Percentiles rank a stretch among this genome's conserved stretches.
phyloP scores from a whole-genome alignment of 2,888 invertebrate species.

The Euproctis similis region DNA sequence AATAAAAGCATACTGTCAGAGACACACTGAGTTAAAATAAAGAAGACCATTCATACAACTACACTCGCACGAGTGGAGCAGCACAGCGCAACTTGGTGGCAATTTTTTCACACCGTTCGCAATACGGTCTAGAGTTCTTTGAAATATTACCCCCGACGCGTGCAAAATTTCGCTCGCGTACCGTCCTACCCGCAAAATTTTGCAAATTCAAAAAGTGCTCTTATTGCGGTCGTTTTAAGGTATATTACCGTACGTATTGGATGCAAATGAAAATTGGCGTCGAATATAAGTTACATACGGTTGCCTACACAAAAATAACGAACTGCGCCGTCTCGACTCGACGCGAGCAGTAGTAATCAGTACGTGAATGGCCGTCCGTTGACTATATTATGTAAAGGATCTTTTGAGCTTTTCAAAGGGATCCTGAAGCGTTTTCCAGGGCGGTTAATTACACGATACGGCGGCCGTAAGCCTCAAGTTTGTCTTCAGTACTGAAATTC shows the following conservation, averaged over 20 bases:
- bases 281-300: slow-evolving; percentile 58
- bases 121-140: slow-evolving; percentile 37
- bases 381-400: slow-evolving; percentile 63
- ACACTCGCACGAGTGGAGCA: slow-evolving; percentile 17
- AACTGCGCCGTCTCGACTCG: slow-evolving; percentile 53
- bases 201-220: slow-evolving; percentile 15
- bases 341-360: slow-evolving; percentile 54
- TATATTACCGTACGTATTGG: slow-evolving; percentile 17
- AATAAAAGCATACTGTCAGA: slow-evolving; percentile 20
- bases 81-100: slow-evolving; percentile 18
- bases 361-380: slow-evolving; percentile 54
- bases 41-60: slow-evolving; percentile 24
- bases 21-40: slow-evolving; percentile 20
- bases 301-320: slow-evolving; percentile 75
- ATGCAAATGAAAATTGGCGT: slow-evolving; percentile 30
- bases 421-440: slow-evolving; percentile 47
- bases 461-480: slow-evolving; percentile 36
- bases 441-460: slow-evolving; percentile 57
- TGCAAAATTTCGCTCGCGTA: slow-evolving; percentile 26
- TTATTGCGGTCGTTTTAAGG: slow-evolving; percentile 21
- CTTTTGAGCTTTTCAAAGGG: slow-evolving; percentile 61
- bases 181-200: slow-evolving; percentile 12
- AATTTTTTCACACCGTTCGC: slow-evolving; percentile 32
- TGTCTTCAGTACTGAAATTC: slow-evolving; percentile 34
- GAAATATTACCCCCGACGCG: slow-evolving; percentile 39